Conservation (phyloP, 2,113 vertebrate species). For the Psephotus haematonotus region DNA sequence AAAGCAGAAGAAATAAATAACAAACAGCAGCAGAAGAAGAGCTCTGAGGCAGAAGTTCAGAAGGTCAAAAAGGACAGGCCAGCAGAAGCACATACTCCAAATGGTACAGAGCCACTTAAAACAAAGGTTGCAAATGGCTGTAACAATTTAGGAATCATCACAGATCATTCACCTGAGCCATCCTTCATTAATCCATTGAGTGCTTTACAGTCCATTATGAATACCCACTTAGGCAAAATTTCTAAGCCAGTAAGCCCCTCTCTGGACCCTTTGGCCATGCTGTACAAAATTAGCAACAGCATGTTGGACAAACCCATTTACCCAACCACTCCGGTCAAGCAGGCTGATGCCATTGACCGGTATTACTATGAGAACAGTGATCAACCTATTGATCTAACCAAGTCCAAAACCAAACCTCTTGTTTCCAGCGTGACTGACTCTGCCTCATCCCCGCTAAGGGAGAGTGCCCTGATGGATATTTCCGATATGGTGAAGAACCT, state of each 20-base stretch:
- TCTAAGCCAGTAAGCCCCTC: conserved; percentile 89
- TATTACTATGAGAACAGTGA: conserved; percentile 90
- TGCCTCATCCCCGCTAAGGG: conserved; percentile 85
- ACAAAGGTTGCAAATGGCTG: conserved; percentile 89
- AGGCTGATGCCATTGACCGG: conserved; percentile 81
- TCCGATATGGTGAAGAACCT: conserved; percentile 99
- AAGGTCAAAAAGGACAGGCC: conserved; percentile 86
- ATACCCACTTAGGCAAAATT: conserved; percentile 96
- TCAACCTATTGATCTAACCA: conserved; percentile 98
- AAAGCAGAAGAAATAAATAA: conserved; percentile 77
- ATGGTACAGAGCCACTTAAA: conserved; percentile 84
- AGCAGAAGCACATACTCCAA: conserved; percentile 81
- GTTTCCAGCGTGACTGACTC: conserved; percentile 80
- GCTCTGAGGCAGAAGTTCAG: conserved; percentile 78
- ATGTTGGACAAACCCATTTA: conserved; percentile 95
- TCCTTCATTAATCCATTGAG: conserved; percentile 95
- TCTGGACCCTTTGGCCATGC: conserved; percentile 91
- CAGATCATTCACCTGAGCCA: conserved; percentile 92
- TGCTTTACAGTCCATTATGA: conserved; percentile 98
- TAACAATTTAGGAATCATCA: conserved; percentile 91
- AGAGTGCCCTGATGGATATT: conserved; percentile 98
- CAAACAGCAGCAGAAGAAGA: conserved; percentile 77
- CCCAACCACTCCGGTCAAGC: conserved; percentile 83
- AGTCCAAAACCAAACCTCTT: conserved; percentile 90
- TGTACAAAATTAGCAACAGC: conserved; percentile 97